Base-by-base conservation (phyloP, 2,888 invertebrate genomes). In the Nysson spinosus region DNA sequence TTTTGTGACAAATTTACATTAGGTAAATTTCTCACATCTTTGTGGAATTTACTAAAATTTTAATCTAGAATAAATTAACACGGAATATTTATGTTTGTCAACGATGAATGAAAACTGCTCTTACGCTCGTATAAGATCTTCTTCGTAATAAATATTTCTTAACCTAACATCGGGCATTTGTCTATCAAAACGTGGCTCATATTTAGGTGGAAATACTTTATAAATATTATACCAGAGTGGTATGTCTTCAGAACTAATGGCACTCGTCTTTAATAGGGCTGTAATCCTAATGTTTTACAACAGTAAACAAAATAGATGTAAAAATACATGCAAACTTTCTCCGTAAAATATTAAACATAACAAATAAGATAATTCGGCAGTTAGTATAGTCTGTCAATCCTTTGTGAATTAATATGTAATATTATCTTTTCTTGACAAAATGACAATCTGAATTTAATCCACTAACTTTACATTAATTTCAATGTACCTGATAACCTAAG, bases 211-310 rank as follows among this genome's bases (percentile, higher is more conserved):
- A 88, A 96, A 97, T 0, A 94, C 92, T 87, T 92, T 92, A 85
- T 97, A 98, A 16, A 99, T 89, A 83, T 96, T 95, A 84, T 94
- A 96, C 99, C 99, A 99, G 6, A 98, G 62, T 0, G 99, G 99
- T 69, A 94, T 91, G 78, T 98, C 96, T 73, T 94, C 93, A 55
- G 91, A 89, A 82, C 91, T 93, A 86, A 97, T 89, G 2, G 94
- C 96, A 42, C 95, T 94, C 16, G 94, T 91, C 60, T 92, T 90
- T 9, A 98, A 84, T 26, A 99, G 89, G 3, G 96, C 96, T 74
- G 91, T 91, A 1, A 93, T 89, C 85, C 97, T 96, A 83, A 28
- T 88, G 86, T 67, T 80, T 19, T 20, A 9, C 5, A 35, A 32
- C 37, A 2, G n/a, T 16, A n/a, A 7, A 43, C 6, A 35, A 14